Conservation (phyloP, 2,113 vertebrate species). For the Cyprinodon brontotheroides region DNA sequence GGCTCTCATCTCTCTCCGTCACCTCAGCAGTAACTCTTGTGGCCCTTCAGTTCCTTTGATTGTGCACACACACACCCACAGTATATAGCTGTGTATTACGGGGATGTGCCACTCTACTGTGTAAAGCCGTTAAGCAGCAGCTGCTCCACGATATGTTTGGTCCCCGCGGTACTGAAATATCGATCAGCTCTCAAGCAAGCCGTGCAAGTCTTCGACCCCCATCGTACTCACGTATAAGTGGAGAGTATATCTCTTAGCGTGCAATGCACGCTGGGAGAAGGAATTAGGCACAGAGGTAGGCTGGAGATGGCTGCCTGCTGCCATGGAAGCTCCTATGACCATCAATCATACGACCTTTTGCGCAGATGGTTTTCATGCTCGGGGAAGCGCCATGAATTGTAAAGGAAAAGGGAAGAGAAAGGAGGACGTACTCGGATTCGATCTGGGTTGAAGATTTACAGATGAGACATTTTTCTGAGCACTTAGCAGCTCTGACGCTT, state of each 20-base stretch:
- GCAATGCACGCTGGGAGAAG: slow-evolving; percentile 56
- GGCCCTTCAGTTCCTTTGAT: slow-evolving; percentile 43
- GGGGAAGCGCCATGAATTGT: slow-evolving; percentile 32
- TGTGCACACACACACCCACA: slow-evolving; percentile 37
- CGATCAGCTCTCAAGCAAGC: slow-evolving; percentile 67
- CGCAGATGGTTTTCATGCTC: slow-evolving; percentile 32
- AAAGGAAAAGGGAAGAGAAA: slow-evolving; percentile 31
- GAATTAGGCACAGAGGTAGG: slow-evolving; percentile 60
- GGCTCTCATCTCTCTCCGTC: slow-evolving; percentile 52
- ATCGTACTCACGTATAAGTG: slow-evolving; percentile 68
- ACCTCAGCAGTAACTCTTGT: slow-evolving; percentile 44
- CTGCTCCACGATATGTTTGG: slow-evolving; percentile 69
- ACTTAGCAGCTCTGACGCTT: slow-evolving; percentile 20
- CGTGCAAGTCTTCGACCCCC: slow-evolving; percentile 37
- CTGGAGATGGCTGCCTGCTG: slow-evolving; percentile 52
- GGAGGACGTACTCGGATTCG: slow-evolving; percentile 22
- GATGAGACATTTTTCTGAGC: slow-evolving; percentile 32
- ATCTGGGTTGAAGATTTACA: slow-evolving; percentile 40
- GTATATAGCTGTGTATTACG: slow-evolving; percentile 42
- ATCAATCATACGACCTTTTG: slow-evolving; percentile 62
- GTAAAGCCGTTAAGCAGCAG: slow-evolving; percentile 75
- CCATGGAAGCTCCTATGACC: slow-evolving; percentile 53
- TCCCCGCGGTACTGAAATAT: slow-evolving; percentile 73
- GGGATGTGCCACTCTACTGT: slow-evolving; percentile 59
- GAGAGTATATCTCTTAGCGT: slow-evolving; percentile 67